Evolutionary conservation across 2,113 vertebrate genomes (phyloP).

Genomic region (Ophthalmolycus amberensis): DNA sequence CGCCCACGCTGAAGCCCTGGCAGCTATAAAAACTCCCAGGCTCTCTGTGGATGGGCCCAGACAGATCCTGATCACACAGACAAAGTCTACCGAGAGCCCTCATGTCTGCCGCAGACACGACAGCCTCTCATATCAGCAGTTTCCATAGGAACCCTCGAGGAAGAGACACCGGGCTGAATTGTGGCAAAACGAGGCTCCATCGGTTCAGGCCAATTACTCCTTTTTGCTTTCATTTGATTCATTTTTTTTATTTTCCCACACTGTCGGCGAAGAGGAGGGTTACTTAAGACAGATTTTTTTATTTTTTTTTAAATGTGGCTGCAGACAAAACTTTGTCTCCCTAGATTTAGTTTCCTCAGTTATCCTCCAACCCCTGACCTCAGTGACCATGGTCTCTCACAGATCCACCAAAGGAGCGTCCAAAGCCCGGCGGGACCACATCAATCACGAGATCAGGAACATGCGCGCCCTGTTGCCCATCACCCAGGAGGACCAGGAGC

Average conservation of each 20-base stretch:
- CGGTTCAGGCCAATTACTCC: slow-evolving; percentile 18
- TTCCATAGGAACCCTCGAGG: slow-evolving; percentile 73
- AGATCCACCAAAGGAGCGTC: slow-evolving; percentile 92
- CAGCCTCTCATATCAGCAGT: slow-evolving; percentile 64
- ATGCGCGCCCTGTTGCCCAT: slow-evolving; percentile 88
- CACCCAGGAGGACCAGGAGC: slow-evolving; percentile 80
- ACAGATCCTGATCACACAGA: slow-evolving; percentile 66
- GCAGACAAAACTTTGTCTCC: slow-evolving; percentile 8
- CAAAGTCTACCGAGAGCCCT: slow-evolving; percentile 51
- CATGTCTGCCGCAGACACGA: slow-evolving; percentile 49
- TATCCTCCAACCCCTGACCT: slow-evolving; percentile 21
- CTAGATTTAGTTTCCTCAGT: not conserved
- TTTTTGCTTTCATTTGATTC: not conserved
- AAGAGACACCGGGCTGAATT: slow-evolving; percentile 25
- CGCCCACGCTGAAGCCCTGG: slow-evolving; percentile 71
- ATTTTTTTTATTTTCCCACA: not conserved
- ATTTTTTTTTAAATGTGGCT: not conserved
- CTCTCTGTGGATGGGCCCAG: slow-evolving; percentile 63
- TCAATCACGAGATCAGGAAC: slow-evolving; percentile 86
- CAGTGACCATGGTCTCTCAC: slow-evolving; percentile 62
- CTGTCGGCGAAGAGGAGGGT: slow-evolving; percentile 21
- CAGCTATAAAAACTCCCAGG: slow-evolving; percentile 73
- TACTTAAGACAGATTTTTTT: not conserved
- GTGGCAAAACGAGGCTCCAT: slow-evolving; percentile 17
- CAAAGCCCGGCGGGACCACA: slow-evolving; percentile 89